phyloP scores from a whole-genome alignment of 1,140 invertebrate species.

The Lepidurus apus region DNA sequence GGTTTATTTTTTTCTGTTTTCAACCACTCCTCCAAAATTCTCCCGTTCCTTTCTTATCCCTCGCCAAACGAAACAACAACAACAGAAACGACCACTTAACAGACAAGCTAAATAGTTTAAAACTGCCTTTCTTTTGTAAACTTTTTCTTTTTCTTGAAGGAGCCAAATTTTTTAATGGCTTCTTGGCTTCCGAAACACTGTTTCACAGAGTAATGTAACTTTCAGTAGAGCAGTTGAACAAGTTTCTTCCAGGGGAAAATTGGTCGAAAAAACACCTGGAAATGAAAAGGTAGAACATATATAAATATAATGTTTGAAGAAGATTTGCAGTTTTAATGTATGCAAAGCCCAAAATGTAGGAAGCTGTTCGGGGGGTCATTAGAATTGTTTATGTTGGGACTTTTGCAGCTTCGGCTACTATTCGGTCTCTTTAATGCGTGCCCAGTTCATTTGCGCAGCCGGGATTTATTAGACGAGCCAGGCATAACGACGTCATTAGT shows the following conservation, averaged over 20 bases:
- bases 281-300: no score
- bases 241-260: no score
- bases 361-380: not conserved
- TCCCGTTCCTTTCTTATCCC: not conserved
- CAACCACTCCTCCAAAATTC: no score
- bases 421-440: not conserved
- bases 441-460: not conserved
- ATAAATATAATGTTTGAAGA: no score
- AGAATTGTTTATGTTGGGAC: not conserved
- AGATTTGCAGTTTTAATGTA: no score
- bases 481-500: constrained; percentile 11
- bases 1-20: no score
- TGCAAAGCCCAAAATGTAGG: no score
- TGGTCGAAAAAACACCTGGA: no score
- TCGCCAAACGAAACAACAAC: not conserved
- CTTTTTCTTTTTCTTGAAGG: not conserved
- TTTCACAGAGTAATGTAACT: no score
- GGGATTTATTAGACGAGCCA: constrained; percentile 11
- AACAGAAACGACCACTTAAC: not conserved
- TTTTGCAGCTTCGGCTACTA: not conserved
- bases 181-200: not conserved
- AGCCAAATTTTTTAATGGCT: not conserved
- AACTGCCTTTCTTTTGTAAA: not conserved
- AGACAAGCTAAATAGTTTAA: not conserved
- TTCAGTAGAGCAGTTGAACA: no score